Evolutionary conservation across 37 sponge, comb jelly and placozoan species (phyloP), one percentile per base, ranked within the genome.

Genomic region (Cladorhizidae sp.): DNA sequence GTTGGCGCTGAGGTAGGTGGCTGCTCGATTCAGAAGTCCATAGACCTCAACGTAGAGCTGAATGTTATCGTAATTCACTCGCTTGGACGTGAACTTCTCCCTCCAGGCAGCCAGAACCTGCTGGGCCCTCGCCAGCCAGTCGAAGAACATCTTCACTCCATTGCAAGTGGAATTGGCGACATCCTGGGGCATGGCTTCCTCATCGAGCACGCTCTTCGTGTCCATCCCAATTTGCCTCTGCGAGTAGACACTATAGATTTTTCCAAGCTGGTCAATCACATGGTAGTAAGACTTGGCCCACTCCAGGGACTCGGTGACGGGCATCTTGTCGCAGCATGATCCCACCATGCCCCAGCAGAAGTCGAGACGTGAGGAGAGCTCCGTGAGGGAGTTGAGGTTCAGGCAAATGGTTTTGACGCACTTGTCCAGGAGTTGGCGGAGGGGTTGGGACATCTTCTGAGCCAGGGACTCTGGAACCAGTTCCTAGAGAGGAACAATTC

Each of bases 291-390:
- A 36, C 20, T 2, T 74, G 64, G 57, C 64, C 83, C 83, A 82
- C 37, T 58, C 64, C 49, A 82, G 36, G 64, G 73, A 42, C 1
- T 73, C 83, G 11, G 74, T 25, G 70, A 73, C 40, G 26, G 80
- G 80, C 67, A 86, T 73, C 54, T 61, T 72, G 38, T 55, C 31
- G 33, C 86, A 86, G 67, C 80, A 86, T 14, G 80, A 69, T 14
- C 76, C 71, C 0, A 86, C 80, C 9, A 80, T 74, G 20, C 86
- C 75, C 80, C 80, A 86, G 25, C 80, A 79, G 64, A 86, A 86
- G 21, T 62, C 45, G 21, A 72, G 75, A 29, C 70, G 65, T n/a
- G 73, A 72, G 64, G 74, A 39, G 28, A 80, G 59, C 6, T 86
- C 80, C 1, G 8, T 8, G 64, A 76, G 61, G 23, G 70, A 76